These are phyloP conservation scores for Palaemon carinicauda DNA, from an alignment of 1,140 invertebrate genomes.

Conservation along the genomic window DNA sequence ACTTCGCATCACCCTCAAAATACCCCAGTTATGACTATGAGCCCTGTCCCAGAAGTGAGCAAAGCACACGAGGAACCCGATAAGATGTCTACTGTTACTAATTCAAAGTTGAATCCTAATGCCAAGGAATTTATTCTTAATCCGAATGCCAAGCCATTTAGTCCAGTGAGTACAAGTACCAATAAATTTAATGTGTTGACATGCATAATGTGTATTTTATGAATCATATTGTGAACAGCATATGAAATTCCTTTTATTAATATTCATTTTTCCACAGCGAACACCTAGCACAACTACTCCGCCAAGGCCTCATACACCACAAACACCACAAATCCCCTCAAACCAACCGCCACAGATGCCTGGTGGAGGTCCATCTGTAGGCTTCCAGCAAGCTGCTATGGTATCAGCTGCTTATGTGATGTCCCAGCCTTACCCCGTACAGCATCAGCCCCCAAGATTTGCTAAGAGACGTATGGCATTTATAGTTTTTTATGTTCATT, in stretches of 20 bases:
- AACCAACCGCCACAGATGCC: conserved; percentile 64
- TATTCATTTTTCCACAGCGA: conserved; percentile 64
- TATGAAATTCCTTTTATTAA: too few relatives aligned
- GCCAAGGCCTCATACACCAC: conserved; percentile 82
- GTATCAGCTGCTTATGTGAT: conserved; percentile 15
- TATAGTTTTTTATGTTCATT: too few relatives aligned
- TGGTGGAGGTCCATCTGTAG: conserved; percentile 8
- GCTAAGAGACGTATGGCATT: conserved; percentile 58
- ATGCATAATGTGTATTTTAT: background rate
- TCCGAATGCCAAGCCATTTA: conserved; percentile 85
- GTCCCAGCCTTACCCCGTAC: conserved; percentile 63
- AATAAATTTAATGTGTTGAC: background rate
- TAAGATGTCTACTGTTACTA: conserved; percentile 72
- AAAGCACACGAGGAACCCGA: conserved; percentile 65
- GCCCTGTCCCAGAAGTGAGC: conserved; percentile 19
- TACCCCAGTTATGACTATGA: conserved; percentile 25
- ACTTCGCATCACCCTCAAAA: conserved; percentile 32
- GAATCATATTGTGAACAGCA: background rate
- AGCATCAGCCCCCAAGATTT: conserved; percentile 59
- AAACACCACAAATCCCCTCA: conserved; percentile 71
- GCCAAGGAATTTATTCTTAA: conserved; percentile 86
- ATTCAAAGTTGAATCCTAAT: conserved; percentile 85
- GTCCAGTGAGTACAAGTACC: conserved; percentile 72
- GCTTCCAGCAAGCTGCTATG: conserved; percentile 13
- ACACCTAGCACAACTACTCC: conserved; percentile 75